Evolutionary conservation across 2,888 invertebrate species (phyloP), one percentile per base, ranked within the genome.

Genomic region (Gastrophysa polygoni): DNA sequence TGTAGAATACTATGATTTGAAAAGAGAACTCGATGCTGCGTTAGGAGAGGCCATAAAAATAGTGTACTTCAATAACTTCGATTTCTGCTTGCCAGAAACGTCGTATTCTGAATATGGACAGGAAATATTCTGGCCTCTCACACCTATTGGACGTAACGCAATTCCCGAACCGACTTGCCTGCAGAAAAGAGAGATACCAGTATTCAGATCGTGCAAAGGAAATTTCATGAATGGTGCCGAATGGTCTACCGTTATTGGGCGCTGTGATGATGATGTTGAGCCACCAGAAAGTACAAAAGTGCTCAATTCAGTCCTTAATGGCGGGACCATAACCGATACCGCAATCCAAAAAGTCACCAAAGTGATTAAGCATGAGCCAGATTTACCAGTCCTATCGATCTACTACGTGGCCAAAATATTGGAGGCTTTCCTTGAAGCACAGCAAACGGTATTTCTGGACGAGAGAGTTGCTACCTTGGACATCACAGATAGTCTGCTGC

Each of bases 101-200:
- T 67, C 64, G 10, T 28, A 17, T 10, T 7, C 43, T 11, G 11
- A 52, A 44, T n/a, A 14, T 67, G 52, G 50, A 7, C 54, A 38
- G 7, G 29, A 34, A 14, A 48, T 77, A 1, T 64, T 64, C 54
- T 87, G 86, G 87, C 83, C 83, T 51, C 70, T 83, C 62, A 84
- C 86, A 11, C 69, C 71, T 16, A 82, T 85, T 24, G 86, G 85
- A 0, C 82, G 84, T 58, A 81, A 83, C 46, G 81, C 84, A 1
- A 83, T 86, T 2, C 84, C 88, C 0, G 80, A 80, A 44, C 83
- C 86, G 68, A 81, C 88, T 54, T 89, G 89, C 69, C 77, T 89
- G 44, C 84, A 86, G 76, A 71, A 76, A 5, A 84, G 86, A 72
- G 86, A 86, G 1, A 78, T 87, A 57, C 89, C 88, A 1, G 83